Conservation (phyloP, 2,888 invertebrate genomes). For the Apocheima hispidaria region DNA sequence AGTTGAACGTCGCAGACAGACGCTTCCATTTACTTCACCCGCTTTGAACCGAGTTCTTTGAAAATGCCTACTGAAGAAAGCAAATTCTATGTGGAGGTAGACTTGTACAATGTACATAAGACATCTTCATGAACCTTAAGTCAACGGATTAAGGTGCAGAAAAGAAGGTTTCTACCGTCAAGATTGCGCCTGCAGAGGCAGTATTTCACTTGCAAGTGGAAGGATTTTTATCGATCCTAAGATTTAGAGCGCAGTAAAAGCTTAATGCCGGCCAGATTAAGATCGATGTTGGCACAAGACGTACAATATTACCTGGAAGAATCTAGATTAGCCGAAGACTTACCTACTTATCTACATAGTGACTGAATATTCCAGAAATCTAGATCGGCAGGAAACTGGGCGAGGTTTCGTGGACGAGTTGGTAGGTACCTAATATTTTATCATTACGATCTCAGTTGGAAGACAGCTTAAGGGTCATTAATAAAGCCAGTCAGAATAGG, state of each 20-base stretch:
- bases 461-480: constrained; percentile 22
- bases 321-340: constrained; percentile 19
- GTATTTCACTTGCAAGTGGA: constrained; percentile 47
- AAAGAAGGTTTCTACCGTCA: neutral
- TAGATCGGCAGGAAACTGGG: constrained; percentile 1
- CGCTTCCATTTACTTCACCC: constrained; percentile 55
- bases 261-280: constrained; percentile 49
- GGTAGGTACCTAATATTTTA: constrained; percentile 4
- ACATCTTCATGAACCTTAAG: constrained; percentile 11
- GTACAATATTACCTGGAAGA: constrained; percentile 26
- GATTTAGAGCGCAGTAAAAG: constrained; percentile 51
- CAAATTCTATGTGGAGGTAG: constrained; percentile 12
- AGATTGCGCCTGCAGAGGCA: constrained; percentile 40
- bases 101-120: neutral
- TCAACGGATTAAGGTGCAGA: constrained; percentile 16
- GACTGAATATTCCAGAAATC: constrained; percentile 2
- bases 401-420: constrained; percentile 23
- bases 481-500: constrained; percentile 6
- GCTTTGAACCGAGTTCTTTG: constrained; percentile 46
- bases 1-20: constrained; percentile 54
- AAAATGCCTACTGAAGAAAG: constrained; percentile 24
- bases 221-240: constrained; percentile 50
- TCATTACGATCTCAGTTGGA: constrained; percentile 12
- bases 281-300: constrained; percentile 36
- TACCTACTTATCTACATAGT: neutral